Evolutionary conservation across 2,888 invertebrate genomes (phyloP).

Genomic region (Chloroclystis v-ata): DNA sequence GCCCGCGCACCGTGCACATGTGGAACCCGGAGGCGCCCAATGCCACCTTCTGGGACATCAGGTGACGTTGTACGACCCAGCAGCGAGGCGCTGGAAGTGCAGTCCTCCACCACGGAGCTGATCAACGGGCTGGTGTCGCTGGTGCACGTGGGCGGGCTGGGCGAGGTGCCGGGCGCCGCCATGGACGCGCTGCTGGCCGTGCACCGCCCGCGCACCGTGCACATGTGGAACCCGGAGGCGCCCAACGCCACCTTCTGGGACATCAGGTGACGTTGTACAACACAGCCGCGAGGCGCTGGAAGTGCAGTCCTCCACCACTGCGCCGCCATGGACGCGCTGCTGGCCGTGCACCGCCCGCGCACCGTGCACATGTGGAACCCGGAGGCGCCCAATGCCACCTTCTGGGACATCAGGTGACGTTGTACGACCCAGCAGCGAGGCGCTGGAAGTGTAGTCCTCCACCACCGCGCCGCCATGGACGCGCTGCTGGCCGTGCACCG

Average conservation of each 20-base stretch:
- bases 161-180: slow-evolving; percentile 95
- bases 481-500: slow-evolving; percentile 94
- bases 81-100: too few species aligned
- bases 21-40: slow-evolving; percentile 99
- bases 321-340: slow-evolving; percentile 97
- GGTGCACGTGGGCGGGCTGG: slow-evolving; percentile 96
- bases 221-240: slow-evolving; percentile 98
- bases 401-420: slow-evolving; percentile 97
- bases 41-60: slow-evolving; percentile 99
- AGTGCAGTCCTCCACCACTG: too few species aligned
- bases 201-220: slow-evolving; percentile 95
- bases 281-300: slow-evolving; percentile 80
- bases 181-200: slow-evolving; percentile 97
- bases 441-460: too few species aligned
- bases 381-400: slow-evolving; percentile 96
- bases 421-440: too few species aligned
- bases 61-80: too few species aligned
- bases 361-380: slow-evolving; percentile 99
- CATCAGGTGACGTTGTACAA: slow-evolving; percentile 90
- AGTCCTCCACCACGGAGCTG: slow-evolving; percentile 94
- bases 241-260: slow-evolving; percentile 99
- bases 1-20: slow-evolving; percentile 95
- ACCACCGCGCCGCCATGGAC: slow-evolving; percentile 98
- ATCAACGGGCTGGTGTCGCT: slow-evolving; percentile 97
- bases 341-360: slow-evolving; percentile 95